Evolutionary conservation across 2,113 vertebrate genomes (phyloP).

Genomic region (Brachionichthys hirsutus): DNA sequence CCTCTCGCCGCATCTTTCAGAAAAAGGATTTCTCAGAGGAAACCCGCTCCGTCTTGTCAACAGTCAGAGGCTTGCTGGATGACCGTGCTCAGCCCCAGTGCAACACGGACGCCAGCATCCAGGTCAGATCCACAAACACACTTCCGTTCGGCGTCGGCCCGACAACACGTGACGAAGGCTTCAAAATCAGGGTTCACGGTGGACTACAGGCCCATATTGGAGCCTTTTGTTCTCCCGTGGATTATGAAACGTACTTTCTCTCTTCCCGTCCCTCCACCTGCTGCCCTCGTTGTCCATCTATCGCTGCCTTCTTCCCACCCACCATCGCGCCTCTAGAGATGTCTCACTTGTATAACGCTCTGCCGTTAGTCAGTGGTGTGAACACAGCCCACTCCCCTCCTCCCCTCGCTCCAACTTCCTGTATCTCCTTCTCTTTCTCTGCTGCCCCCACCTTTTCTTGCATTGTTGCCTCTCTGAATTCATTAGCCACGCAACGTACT

Average conservation of each 20-base stretch:
- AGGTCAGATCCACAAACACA: slow-evolving; percentile 66
- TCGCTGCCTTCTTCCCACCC: slow-evolving; percentile 41
- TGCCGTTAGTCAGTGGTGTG: slow-evolving; percentile 50
- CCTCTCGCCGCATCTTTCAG: slow-evolving; percentile 40
- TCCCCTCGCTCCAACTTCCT: slow-evolving; percentile 42
- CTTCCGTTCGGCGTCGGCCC: neutral
- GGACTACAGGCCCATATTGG: neutral
- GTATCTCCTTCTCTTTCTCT: slow-evolving; percentile 24
- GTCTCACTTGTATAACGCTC: slow-evolving; percentile 69
- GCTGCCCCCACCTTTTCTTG: slow-evolving; percentile 24
- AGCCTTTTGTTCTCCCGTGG: slow-evolving; percentile 6
- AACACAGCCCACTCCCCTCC: slow-evolving; percentile 60
- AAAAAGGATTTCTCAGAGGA: slow-evolving; percentile 74
- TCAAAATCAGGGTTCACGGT: too few relatives aligned
- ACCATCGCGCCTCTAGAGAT: slow-evolving; percentile 45
- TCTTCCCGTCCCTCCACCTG: slow-evolving; percentile 38
- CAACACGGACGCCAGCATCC: slow-evolving; percentile 56
- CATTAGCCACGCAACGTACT: slow-evolving; percentile 64
- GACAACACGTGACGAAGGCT: neutral
- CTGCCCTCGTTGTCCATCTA: slow-evolving; percentile 27
- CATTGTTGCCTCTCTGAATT: slow-evolving; percentile 65
- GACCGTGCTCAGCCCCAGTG: slow-evolving; percentile 33
- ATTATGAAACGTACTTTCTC: slow-evolving; percentile 18
- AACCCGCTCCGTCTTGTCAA: slow-evolving; percentile 48
- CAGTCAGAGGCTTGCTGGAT: slow-evolving; percentile 55